Conservation (phyloP, 2,888 invertebrate species). For the Agapostemon virescens region DNA sequence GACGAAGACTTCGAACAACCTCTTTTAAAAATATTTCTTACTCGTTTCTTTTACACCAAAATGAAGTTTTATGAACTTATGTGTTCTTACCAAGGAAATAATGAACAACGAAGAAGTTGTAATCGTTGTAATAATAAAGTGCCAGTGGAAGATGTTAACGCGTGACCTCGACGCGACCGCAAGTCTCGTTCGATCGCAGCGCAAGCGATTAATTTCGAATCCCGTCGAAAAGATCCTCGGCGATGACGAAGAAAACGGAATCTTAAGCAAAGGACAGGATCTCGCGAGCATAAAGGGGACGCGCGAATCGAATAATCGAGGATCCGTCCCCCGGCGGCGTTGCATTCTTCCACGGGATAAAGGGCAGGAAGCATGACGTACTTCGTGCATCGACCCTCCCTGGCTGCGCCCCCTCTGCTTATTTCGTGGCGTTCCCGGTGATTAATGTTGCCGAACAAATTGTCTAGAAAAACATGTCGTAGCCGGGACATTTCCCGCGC, state of each 20-base stretch:
- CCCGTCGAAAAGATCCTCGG: neutral
- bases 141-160: too few species aligned
- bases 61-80: too few species aligned
- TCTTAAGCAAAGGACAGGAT: slow-evolving; percentile 1
- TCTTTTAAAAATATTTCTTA: too few species aligned
- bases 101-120: too few species aligned
- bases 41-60: too few species aligned
- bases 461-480: slow-evolving; percentile 82
- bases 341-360: slow-evolving; percentile 49
- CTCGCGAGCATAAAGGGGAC: slow-evolving; percentile 9
- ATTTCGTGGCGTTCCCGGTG: slow-evolving; percentile 74
- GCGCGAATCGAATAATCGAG: slow-evolving; percentile 45
- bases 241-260: neutral
- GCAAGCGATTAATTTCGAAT: neutral
- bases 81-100: too few species aligned
- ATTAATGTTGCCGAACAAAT: slow-evolving; percentile 82
- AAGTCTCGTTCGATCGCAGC: neutral
- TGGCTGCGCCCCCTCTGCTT: slow-evolving; percentile 41
- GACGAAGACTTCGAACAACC: too few species aligned
- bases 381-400: slow-evolving; percentile 48
- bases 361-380: slow-evolving; percentile 53
- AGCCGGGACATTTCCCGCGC: slow-evolving; percentile 74
- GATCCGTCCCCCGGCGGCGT: slow-evolving; percentile 43
- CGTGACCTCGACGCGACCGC: too few species aligned
- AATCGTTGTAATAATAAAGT: too few species aligned